Conservation (phyloP, 2,797 vertebrate species). For the Tympanoctomys barrerae region DNA sequence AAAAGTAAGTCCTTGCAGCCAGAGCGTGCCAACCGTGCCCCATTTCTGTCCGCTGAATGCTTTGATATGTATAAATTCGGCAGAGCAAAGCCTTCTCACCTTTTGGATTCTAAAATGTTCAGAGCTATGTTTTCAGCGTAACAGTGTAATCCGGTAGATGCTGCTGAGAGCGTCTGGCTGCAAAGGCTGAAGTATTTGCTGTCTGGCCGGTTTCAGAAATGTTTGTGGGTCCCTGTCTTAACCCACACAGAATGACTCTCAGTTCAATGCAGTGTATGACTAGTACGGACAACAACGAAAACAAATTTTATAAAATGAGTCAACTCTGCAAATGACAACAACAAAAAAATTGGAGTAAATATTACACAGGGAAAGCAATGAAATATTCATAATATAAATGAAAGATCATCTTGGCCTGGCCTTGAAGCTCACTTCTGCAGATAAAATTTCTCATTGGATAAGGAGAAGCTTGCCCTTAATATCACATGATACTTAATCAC, state of each 20-base stretch:
- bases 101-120: neutral
- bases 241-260: neutral
- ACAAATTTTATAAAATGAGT: conserved; percentile 24
- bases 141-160: neutral
- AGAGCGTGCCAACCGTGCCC: neutral
- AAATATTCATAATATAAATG: neutral
- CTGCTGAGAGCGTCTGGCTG: neutral
- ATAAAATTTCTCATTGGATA: conserved; percentile 3
- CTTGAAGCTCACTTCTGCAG: neutral
- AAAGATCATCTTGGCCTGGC: neutral
- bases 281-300: neutral
- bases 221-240: neutral
- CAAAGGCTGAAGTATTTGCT: neutral
- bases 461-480: conserved; percentile 31
- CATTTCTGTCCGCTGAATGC: neutral
- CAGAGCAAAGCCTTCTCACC: neutral
- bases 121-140: neutral
- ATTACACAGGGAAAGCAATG: neutral
- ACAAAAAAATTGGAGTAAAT: neutral
- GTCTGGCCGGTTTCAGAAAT: neutral
- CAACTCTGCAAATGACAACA: neutral
- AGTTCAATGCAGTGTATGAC: neutral
- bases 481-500: conserved; percentile 6
- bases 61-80: neutral
- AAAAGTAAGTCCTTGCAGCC: neutral